phyloP scores from a whole-genome alignment of 2,888 invertebrate species.

The Volucella bombylans region DNA sequence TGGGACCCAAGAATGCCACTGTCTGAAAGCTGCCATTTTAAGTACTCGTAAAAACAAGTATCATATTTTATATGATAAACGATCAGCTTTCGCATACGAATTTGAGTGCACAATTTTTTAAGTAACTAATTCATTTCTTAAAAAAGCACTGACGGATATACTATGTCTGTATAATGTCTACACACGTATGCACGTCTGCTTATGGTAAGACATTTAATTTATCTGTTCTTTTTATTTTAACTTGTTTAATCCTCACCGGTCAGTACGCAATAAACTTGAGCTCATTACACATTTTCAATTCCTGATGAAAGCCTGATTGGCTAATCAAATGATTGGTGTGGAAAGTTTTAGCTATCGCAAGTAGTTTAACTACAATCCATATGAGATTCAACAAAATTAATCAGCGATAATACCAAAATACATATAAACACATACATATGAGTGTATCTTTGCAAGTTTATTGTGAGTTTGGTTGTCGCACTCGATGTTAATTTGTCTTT shows the following conservation, averaged over 20 bases:
- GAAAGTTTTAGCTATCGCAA: neutral
- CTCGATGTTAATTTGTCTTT: too few species aligned
- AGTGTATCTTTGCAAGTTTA: too few species aligned
- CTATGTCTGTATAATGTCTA: neutral
- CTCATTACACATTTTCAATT: conserved; percentile 27
- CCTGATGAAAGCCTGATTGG: conserved; percentile 27
- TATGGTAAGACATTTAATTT: neutral
- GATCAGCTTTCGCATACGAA: too few species aligned
- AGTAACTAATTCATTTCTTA: too few species aligned
- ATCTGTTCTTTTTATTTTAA: neutral
- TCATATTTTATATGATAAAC: too few species aligned
- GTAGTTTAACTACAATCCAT: neutral
- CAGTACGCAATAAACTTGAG: conserved; percentile 1
- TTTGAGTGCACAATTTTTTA: too few species aligned
- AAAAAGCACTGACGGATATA: too few species aligned
- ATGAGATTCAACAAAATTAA: neutral
- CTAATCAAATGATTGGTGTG: neutral
- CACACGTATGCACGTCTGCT: neutral
- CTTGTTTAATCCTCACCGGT: neutral
- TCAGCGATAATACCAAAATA: neutral
- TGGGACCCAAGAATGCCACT: too few species aligned
- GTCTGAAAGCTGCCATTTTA: too few species aligned
- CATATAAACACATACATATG: neutral
- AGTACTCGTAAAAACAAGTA: too few species aligned
- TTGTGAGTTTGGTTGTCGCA: too few species aligned